phyloP scores from a whole-genome alignment of 2,888 invertebrate genomes.

The Sphaerophoria rueppellii region DNA sequence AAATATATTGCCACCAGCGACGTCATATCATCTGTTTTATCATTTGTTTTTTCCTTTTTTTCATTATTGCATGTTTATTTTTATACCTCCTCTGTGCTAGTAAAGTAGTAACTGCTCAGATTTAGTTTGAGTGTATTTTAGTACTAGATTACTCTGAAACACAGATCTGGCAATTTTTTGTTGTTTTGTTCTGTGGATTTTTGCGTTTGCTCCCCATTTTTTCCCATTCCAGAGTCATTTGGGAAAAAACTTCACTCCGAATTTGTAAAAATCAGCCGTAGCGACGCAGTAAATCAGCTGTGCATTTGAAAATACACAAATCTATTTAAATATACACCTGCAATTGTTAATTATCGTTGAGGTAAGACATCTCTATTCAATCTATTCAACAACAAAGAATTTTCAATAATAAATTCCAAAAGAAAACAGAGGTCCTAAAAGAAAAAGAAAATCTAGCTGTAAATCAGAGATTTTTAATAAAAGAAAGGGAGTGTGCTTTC shows the following conservation, averaged over 20 bases:
- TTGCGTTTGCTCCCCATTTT: slow-evolving; percentile 12
- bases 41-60: too few relatives aligned
- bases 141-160: slow-evolving; percentile 1
- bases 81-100: too few relatives aligned
- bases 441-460: slow-evolving; percentile 52
- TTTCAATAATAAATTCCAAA: not conserved
- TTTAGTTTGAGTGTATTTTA: too few relatives aligned
- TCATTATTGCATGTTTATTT: too few relatives aligned
- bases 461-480: slow-evolving; percentile 31
- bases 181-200: slow-evolving; percentile 30
- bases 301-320: slow-evolving; percentile 55
- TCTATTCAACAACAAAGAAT: slow-evolving; percentile 17
- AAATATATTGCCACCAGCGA: too few relatives aligned
- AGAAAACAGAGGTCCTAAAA: not conserved
- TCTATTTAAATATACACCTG: slow-evolving; percentile 34
- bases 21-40: too few relatives aligned
- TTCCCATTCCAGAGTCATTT: slow-evolving; percentile 32
- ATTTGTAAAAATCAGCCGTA: slow-evolving; percentile 68
- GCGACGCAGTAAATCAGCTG: slow-evolving; percentile 72
- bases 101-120: too few relatives aligned
- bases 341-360: not conserved
- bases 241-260: slow-evolving; percentile 14
- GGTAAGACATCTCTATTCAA: slow-evolving; percentile 1
- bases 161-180: slow-evolving; percentile 27
- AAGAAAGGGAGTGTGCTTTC: slow-evolving; percentile 55